These are phyloP conservation scores for Muscicapa striata DNA, from an alignment of 2,797 vertebrate genomes.

Conservation along the genomic window DNA sequence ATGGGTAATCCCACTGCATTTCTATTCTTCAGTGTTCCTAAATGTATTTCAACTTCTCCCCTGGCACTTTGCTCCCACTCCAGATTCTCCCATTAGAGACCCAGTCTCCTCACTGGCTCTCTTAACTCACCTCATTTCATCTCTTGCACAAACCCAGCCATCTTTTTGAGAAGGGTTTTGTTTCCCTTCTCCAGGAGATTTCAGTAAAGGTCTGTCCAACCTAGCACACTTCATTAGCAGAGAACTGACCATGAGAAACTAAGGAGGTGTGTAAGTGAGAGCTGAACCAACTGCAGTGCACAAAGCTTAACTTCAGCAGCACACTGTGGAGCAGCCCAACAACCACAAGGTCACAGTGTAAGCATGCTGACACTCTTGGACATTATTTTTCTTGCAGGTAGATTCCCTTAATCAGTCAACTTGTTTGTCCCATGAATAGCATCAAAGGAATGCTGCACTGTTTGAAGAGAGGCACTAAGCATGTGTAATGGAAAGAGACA, in stretches of 20 bases:
- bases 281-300: background rate
- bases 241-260: background rate
- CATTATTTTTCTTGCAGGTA: background rate
- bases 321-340: background rate
- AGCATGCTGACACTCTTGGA: background rate
- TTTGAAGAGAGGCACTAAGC: background rate
- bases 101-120: background rate
- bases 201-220: background rate
- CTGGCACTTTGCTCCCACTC: background rate
- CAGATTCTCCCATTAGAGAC: background rate
- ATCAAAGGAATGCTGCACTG: constrained; percentile 18
- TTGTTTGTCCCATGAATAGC: constrained; percentile 18
- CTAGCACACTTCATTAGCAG: background rate
- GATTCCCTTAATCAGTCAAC: constrained; percentile 24
- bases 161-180: background rate
- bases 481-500: constrained; percentile 14
- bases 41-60: background rate
- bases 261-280: background rate
- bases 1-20: background rate
- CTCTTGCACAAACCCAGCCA: background rate
- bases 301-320: background rate
- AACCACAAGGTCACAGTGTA: background rate
- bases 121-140: background rate
- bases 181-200: background rate
- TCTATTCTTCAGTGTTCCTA: background rate